Percentiles rank a stretch among this genome's conserved stretches.
Evolutionary conservation across 1,140 invertebrate genomes (phyloP).

Genomic region (Neodiprion lecontei): DNA sequence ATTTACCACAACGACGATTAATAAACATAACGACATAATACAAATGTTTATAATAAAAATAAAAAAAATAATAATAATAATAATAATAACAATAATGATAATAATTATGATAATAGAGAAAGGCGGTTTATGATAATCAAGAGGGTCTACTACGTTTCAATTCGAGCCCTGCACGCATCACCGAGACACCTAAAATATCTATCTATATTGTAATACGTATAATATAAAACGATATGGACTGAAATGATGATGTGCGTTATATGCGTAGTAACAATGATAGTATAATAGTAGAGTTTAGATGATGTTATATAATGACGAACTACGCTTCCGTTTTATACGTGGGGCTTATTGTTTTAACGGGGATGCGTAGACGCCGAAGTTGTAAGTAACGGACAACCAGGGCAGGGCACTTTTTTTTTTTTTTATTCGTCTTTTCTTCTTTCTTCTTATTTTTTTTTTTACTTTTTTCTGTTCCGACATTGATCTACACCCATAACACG

Average conservation of each 20-base stretch:
- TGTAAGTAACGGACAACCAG: not conserved
- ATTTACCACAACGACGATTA: not conserved
- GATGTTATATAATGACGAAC: not conserved
- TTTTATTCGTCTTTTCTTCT: no score
- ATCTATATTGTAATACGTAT: no score
- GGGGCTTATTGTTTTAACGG: not conserved
- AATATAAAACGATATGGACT: no score
- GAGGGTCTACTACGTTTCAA: no score
- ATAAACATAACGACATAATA: not conserved
- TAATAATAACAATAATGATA: conserved; percentile 53
- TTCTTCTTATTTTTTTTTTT: no score
- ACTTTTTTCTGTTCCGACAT: no score
- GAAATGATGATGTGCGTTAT: no score
- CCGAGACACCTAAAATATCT: no score
- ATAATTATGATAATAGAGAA: conserved; percentile 41
- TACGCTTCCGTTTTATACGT: not conserved
- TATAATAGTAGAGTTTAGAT: not conserved
- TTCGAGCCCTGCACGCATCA: no score
- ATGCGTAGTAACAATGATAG: not conserved
- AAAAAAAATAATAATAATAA: conserved; percentile 35
- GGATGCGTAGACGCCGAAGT: not conserved
- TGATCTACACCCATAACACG: no score
- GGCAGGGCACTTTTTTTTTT: not conserved
- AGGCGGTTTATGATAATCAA: not conserved
- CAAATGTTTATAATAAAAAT: conserved; percentile 3